Percentiles rank a stretch among this genome's conserved stretches.
Evolutionary conservation across 2,113 vertebrate genomes (phyloP).

Genomic region (Haplochromis vanheusdeni): DNA sequence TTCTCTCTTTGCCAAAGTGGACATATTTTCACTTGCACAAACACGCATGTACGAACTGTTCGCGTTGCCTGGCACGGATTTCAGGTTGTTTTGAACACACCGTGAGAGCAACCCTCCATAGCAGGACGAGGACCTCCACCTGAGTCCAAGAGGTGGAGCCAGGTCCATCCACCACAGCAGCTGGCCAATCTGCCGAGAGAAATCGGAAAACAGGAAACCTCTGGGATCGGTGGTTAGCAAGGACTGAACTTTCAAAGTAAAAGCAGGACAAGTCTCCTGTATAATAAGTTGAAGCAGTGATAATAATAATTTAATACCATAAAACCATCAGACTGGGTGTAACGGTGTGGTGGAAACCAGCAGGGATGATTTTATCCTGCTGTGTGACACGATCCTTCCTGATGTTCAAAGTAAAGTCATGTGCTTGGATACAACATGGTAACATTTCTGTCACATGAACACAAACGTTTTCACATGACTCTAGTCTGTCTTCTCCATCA

Average conservation of each 20-base stretch:
- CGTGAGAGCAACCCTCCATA: background rate
- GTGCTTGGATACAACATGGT: background rate
- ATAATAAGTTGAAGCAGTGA: background rate
- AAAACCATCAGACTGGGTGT: background rate
- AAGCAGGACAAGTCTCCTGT: background rate
- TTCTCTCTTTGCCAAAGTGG: background rate
- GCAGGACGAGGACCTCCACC: background rate
- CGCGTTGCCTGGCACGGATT: rapidly evolving
- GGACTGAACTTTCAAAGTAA: background rate
- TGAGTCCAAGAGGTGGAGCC: background rate
- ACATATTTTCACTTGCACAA: background rate
- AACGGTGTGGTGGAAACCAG: background rate
- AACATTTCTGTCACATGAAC: background rate
- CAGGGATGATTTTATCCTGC: background rate
- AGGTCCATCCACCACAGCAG: background rate
- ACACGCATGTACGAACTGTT: too few relatives aligned
- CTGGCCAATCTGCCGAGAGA: rapidly evolving
- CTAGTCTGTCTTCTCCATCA: rapidly evolving
- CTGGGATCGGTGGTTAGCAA: rapidly evolving
- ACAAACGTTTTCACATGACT: background rate
- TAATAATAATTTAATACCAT: background rate
- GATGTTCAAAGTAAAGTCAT: background rate
- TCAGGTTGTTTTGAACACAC: background rate
- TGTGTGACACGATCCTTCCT: background rate
- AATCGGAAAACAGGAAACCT: background rate